phyloP scores from a whole-genome alignment of 2,888 invertebrate genomes.

The Leucophora obtusa region DNA sequence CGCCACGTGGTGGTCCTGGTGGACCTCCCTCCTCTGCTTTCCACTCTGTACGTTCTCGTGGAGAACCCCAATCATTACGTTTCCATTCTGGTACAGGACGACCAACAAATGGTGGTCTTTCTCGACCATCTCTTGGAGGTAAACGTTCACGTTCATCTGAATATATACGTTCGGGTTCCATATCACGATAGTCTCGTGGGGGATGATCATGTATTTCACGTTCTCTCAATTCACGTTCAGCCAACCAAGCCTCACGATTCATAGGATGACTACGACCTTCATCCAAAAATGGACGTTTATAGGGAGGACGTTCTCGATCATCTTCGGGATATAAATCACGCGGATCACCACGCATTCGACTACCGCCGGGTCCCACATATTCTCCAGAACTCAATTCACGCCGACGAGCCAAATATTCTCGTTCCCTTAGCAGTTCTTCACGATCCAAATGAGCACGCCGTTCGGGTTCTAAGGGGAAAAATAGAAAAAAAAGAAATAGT shows the following conservation, averaged over 20 bases:
- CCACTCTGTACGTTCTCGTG: constrained; percentile 71
- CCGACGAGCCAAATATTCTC: constrained; percentile 72
- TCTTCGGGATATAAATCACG: constrained; percentile 76
- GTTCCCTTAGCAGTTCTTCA: constrained; percentile 75
- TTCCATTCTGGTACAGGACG: constrained; percentile 72
- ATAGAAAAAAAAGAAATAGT: too few relatives aligned
- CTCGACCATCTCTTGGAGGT: constrained; percentile 67
- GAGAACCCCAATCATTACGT: constrained; percentile 70
- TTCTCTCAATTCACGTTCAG: constrained; percentile 67
- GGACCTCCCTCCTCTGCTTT: constrained; percentile 65
- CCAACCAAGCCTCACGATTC: constrained; percentile 65
- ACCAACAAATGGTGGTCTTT: constrained; percentile 65
- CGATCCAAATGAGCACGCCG: constrained; percentile 72
- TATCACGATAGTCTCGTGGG: constrained; percentile 67
- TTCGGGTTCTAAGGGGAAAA: constrained; percentile 67
- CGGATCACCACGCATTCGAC: constrained; percentile 72
- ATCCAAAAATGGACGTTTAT: constrained; percentile 73
- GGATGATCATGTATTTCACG: constrained; percentile 64
- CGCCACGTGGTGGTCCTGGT: constrained; percentile 55
- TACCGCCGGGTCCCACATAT: constrained; percentile 67
- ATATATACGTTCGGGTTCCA: constrained; percentile 69
- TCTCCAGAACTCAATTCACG: constrained; percentile 74
- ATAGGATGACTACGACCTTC: constrained; percentile 69
- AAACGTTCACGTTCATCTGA: constrained; percentile 71
- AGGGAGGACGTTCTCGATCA: constrained; percentile 73